phyloP scores from a whole-genome alignment of 1,140 invertebrate species.

The Zaprionus davidi region DNA sequence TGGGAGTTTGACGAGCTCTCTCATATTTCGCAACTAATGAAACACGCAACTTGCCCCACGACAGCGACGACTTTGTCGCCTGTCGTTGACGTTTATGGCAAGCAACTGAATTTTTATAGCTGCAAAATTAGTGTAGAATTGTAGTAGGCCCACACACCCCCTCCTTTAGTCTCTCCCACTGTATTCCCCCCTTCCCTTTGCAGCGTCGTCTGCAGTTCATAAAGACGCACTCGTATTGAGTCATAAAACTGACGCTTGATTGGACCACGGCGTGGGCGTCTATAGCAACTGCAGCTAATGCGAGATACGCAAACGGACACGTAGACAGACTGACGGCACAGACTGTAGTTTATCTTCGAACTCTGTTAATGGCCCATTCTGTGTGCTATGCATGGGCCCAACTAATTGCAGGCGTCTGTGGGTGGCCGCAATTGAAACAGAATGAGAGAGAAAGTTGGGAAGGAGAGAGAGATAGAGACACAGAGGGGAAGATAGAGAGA shows the following conservation, averaged over 20 bases:
- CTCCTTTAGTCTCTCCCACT: background rate
- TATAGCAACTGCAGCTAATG: slow-evolving; percentile 68
- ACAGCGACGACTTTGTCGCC: slow-evolving; percentile 41
- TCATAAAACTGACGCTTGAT: slow-evolving; percentile 76
- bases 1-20: slow-evolving; percentile 40
- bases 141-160: slow-evolving; percentile 31
- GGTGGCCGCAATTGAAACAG: slow-evolving; percentile 38
- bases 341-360: slow-evolving; percentile 66
- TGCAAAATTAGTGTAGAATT: slow-evolving; percentile 74
- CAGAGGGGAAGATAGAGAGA: background rate
- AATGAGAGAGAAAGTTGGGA: background rate
- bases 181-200: background rate
- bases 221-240: slow-evolving; percentile 65
- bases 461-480: background rate
- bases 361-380: slow-evolving; percentile 59
- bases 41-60: slow-evolving; percentile 57
- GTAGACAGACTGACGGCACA: background rate
- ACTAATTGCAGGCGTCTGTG: slow-evolving; percentile 67
- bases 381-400: slow-evolving; percentile 33
- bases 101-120: slow-evolving; percentile 78
- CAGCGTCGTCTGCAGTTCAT: slow-evolving; percentile 44
- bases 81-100: slow-evolving; percentile 75
- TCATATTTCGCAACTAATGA: slow-evolving; percentile 77
- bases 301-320: slow-evolving; percentile 52
- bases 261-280: slow-evolving; percentile 65